Conservation (phyloP, 1,140 invertebrate species). For the Papilio glaucus region DNA sequence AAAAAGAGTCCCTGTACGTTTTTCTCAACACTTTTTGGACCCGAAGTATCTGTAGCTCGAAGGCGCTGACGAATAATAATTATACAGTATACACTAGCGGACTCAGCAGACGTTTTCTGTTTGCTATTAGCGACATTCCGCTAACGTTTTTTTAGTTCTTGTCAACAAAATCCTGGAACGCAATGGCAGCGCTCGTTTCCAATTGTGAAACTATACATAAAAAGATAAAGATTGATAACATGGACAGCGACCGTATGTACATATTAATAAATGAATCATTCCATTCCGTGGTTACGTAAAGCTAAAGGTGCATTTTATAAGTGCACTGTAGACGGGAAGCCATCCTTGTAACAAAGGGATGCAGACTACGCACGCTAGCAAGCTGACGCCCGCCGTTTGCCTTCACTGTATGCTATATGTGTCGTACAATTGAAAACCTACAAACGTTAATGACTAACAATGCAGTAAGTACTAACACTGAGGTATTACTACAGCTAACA, state of each 20-base stretch:
- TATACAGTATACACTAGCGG: too few relatives aligned
- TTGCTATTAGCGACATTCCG: too few relatives aligned
- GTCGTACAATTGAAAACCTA: constrained; percentile 25
- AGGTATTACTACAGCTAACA: constrained; percentile 8
- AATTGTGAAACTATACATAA: too few relatives aligned
- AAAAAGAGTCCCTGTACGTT: too few relatives aligned
- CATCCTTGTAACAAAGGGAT: too few relatives aligned
- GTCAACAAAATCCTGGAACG: too few relatives aligned
- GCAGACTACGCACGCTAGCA: not conserved
- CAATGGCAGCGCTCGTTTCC: too few relatives aligned
- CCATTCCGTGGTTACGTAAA: not conserved
- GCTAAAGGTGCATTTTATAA: constrained; percentile 24
- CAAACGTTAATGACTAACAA: constrained; percentile 27
- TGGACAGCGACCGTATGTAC: not conserved
- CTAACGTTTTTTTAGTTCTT: too few relatives aligned
- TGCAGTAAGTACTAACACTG: not conserved
- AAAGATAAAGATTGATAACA: not conserved
- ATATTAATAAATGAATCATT: constrained; percentile 4
- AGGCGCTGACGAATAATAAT: too few relatives aligned
- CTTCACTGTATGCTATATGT: not conserved
- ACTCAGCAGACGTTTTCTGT: too few relatives aligned
- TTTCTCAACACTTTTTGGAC: too few relatives aligned
- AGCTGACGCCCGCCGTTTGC: constrained; percentile 33
- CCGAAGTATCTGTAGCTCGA: too few relatives aligned
- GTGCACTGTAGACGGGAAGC: constrained; percentile 23